phyloP scores from a whole-genome alignment of 2,113 vertebrate species.

The Pristiophorus japonicus region DNA sequence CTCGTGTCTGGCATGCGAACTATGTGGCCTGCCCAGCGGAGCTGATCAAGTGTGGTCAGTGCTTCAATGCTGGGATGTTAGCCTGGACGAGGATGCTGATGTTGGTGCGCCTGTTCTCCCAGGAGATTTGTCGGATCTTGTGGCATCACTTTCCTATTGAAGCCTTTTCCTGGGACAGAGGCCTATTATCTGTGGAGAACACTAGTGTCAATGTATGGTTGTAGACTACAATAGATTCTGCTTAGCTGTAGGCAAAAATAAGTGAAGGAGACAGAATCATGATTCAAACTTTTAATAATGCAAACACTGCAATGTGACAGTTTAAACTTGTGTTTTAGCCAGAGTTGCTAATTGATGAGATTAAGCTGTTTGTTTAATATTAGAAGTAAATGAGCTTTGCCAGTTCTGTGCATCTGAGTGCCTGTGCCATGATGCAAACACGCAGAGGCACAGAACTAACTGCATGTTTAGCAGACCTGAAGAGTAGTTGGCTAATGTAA shows the following conservation, averaged over 20 bases:
- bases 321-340: neutral
- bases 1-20: no score
- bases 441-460: neutral
- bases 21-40: no score
- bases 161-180: neutral
- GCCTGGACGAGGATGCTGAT: no score
- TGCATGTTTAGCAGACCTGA: neutral
- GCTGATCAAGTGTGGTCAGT: no score
- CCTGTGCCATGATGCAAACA: neutral
- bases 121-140: no score
- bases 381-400: neutral
- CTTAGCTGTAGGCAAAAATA: neutral
- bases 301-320: neutral
- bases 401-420: neutral
- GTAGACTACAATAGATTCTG: neutral
- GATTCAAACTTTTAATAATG: neutral
- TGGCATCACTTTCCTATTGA: no score
- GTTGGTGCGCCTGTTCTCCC: no score
- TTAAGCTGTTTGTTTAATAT: neutral
- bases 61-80: no score
- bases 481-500: neutral
- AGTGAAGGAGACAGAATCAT: neutral
- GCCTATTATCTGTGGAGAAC: neutral
- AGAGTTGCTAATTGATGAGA: neutral
- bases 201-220: neutral